Evolutionary conservation across 2,113 vertebrate species (phyloP), one percentile per base, ranked within the genome.

Genomic region (Butorides virescens): DNA sequence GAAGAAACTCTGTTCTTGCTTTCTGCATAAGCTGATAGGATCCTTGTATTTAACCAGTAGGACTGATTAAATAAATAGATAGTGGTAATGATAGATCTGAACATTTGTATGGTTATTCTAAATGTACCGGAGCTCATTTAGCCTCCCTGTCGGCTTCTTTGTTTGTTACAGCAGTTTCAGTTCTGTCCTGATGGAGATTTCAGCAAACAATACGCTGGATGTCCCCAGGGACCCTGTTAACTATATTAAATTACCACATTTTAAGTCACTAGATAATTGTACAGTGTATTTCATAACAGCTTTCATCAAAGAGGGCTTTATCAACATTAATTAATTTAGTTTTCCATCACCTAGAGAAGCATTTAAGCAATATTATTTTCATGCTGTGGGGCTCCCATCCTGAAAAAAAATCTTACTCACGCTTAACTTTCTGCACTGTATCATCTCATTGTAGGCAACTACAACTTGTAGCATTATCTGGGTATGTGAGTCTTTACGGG

Each of bases 241-340:
- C 84, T 76, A 19, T 87, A 87, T 91, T 95, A 91, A 96, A 95
- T 95, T 93, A 90, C 80, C 59, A 76, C 80, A 80, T 92, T 92
- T 96, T 76, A 94, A 94, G 74, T 37, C 67, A 47, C 73, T 76
- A 77, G 74, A 47, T 95, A 97, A 96, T 94, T 92, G 62, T 93
- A 78, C 76, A 73, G 83, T 84, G 49, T 37, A 58, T 92, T 95
- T 95, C 71, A 37, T 79, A 93, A 73, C 74, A 91, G 74, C 84
- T 88, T 97, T 94, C 78, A 58, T 95, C 80, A 87, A 65, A 91
- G 70, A 82, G 37, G 37, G 37, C 71, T 91, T 95, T 96, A 95
- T 72, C 74, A 95, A 62, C 74, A 76, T 92, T 92, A 93, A 96
- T 95, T 93, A 93, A 96, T 95, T 86, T 81, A 26, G 32, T 85